Percentiles rank a stretch among this genome's conserved stretches.
These are phyloP conservation scores for Phrynocephalus vlangalii DNA, from an alignment of 2,797 vertebrate species.

Conservation along the genomic window DNA sequence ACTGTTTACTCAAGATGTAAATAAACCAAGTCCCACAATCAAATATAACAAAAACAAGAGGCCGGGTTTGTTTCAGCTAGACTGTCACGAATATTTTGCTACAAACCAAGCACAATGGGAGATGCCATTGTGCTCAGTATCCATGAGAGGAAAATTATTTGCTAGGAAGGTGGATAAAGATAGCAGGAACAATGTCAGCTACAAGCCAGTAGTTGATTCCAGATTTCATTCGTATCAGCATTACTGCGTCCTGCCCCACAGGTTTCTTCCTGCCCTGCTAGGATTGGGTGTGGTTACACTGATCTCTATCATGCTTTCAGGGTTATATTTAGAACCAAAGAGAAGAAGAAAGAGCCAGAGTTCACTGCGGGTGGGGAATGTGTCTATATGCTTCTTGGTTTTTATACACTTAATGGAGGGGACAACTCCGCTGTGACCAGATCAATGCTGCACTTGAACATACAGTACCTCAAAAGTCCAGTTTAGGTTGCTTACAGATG, in stretches of 20 bases:
- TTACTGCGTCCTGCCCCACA: background rate
- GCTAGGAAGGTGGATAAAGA: background rate
- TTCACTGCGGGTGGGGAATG: background rate
- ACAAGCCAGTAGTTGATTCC: background rate
- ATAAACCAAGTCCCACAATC: background rate
- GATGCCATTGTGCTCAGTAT: background rate
- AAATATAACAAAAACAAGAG: background rate
- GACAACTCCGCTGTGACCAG: background rate
- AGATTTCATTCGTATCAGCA: background rate
- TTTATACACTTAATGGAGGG: background rate
- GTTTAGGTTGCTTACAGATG: background rate
- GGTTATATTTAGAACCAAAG: constrained; percentile 13
- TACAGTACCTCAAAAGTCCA: background rate
- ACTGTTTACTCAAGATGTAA: background rate
- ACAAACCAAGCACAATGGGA: background rate
- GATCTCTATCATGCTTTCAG: background rate
- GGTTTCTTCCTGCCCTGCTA: constrained; percentile 15
- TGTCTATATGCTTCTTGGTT: background rate
- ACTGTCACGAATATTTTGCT: background rate
- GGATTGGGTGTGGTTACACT: background rate
- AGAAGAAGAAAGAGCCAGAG: background rate
- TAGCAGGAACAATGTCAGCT: background rate
- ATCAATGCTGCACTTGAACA: background rate
- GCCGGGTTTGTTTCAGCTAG: background rate
- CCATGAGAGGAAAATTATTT: background rate